Base-by-base conservation (phyloP, 2,888 invertebrate genomes). In the Drosophila merina region DNA sequence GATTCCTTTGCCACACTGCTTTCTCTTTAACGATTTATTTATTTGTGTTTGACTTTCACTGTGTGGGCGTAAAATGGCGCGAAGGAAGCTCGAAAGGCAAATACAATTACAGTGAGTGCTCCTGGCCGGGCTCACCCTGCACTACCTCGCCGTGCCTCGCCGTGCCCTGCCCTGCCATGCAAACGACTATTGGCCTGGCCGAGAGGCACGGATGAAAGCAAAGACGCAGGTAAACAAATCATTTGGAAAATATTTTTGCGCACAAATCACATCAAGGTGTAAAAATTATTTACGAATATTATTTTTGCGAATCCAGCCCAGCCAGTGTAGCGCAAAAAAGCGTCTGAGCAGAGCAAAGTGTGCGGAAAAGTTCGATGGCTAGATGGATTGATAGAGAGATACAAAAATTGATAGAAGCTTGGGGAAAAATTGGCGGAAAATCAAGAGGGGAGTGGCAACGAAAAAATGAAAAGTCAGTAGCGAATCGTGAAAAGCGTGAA, bases 191-290 rank as follows among this genome's bases (percentile, higher is more conserved):
- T 59, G 77, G 57, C 51, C 71, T 20, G 40, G 40, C 14, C 40
- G 3, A 67, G 81, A 57, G 57, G 68, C 69, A 77, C 77, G 79
- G 85, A 85, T 82, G 85, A 82, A 82, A 77, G 85, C 77, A 82
- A 85, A 85, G 81, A 82, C 79, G 70, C 75, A 76, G 85, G 79
- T 82, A 85, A 85, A 82, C 82, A 82, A 82, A 82, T 82, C 82
- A 82, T 82, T 82, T 82, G 82, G 77, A 72, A 82, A 82, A 82
- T 77, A 79, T 82, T 82, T 79, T 79, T 74, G 58, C 81, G 40
- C 68, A 81, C 72, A 77, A 81, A 81, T 85, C 79, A 77, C 82
- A 85, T 85, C 77, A 77, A 81, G 85, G 82, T 85, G 85, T 68
- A 74, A 82, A 82, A 82, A 64, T 64, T 81, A 81, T 82, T 84